Evolutionary conservation across 2,113 vertebrate species (phyloP).

Genomic region (Hippocampus guttulatus): DNA sequence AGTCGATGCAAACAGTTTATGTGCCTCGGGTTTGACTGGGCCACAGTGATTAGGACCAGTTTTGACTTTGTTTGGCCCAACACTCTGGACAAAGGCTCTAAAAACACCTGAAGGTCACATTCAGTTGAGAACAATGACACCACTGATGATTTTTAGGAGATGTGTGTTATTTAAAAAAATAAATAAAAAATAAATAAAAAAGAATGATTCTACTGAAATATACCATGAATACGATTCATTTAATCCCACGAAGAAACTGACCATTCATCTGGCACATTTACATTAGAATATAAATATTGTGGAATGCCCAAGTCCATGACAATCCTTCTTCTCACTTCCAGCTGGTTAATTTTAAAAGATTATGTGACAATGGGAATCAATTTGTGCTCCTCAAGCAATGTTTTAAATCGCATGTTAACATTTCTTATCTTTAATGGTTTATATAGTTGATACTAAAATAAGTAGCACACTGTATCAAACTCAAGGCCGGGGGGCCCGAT

Average conservation of each 20-base stretch:
- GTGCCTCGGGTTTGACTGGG: slow-evolving; percentile 52
- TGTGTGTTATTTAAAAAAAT: background rate
- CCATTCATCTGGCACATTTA: background rate
- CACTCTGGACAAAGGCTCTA: slow-evolving; percentile 72
- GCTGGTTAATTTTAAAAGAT: background rate
- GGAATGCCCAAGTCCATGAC: background rate
- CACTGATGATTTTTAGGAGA: background rate
- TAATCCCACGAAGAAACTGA: background rate
- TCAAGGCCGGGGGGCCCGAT: too few relatives aligned
- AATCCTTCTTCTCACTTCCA: background rate
- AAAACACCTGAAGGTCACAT: slow-evolving; percentile 65
- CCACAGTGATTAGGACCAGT: slow-evolving; percentile 60
- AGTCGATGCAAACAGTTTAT: slow-evolving; percentile 72
- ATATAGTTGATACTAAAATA: too few relatives aligned
- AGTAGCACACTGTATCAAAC: too few relatives aligned
- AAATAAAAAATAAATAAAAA: background rate
- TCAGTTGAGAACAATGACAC: background rate
- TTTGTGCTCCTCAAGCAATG: too few relatives aligned
- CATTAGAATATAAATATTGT: background rate
- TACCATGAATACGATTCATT: background rate
- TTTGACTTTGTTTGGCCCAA: slow-evolving; percentile 74
- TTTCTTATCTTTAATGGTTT: too few relatives aligned
- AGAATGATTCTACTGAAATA: background rate
- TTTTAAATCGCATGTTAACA: too few relatives aligned
- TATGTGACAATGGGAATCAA: too few relatives aligned